Conservation (phyloP, 2,113 vertebrate genomes). For the Syngnathus floridae region DNA sequence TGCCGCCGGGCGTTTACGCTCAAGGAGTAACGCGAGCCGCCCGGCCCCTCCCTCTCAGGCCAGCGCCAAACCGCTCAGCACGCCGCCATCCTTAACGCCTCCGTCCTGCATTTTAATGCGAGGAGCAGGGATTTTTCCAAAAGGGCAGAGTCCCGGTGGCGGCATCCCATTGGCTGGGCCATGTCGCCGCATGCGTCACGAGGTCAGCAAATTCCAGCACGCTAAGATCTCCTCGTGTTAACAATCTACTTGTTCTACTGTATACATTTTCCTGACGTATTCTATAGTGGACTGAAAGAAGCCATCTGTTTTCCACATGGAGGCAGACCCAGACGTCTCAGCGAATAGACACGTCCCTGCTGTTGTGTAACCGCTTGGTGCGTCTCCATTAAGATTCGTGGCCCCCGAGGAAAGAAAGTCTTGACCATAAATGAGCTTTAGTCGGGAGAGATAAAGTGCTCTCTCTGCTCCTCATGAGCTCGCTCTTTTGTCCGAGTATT, state of each 20-base stretch:
- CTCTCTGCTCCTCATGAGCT: constrained; percentile 20
- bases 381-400: constrained; percentile 21
- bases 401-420: constrained; percentile 5
- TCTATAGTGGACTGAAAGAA: constrained; percentile 43
- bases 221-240: neutral
- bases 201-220: constrained; percentile 37
- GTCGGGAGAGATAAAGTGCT: constrained; percentile 26
- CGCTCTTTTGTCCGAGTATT: constrained; percentile 52
- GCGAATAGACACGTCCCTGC: constrained; percentile 14
- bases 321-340: constrained; percentile 33
- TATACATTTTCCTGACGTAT: constrained; percentile 27
- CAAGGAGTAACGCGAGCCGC: constrained; percentile 60
- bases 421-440: constrained; percentile 25
- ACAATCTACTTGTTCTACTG: neutral
- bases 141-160: constrained; percentile 30
- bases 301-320: constrained; percentile 41
- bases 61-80: constrained; percentile 36
- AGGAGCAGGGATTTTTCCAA: constrained; percentile 55
- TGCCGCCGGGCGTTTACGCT: constrained; percentile 55
- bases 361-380: constrained; percentile 22
- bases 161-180: constrained; percentile 31
- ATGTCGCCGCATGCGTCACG: constrained; percentile 32
- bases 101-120: constrained; percentile 55
- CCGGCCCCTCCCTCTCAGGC: constrained; percentile 48
- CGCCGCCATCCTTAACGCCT: constrained; percentile 35